Percentiles rank a stretch among this genome's conserved stretches.
Evolutionary conservation across 2,888 invertebrate genomes (phyloP).

Genomic region (Euzophera pinguis): DNA sequence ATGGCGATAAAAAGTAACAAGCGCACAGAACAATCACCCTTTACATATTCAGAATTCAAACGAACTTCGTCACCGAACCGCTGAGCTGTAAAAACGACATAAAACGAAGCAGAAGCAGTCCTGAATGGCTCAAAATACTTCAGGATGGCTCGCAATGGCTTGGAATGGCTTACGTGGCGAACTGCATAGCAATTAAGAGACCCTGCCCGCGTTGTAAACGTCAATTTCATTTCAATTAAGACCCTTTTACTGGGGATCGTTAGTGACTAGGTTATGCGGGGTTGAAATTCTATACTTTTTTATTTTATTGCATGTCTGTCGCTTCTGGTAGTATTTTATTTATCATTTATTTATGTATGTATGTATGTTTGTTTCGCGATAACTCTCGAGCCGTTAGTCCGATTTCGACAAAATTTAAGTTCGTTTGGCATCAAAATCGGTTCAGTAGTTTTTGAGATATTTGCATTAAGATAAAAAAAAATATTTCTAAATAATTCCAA

Average conservation of each 20-base stretch:
- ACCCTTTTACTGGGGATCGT: slow-evolving; percentile 38
- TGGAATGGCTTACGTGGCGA: slow-evolving; percentile 39
- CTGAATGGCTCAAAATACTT: slow-evolving; percentile 3
- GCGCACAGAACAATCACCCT: no score
- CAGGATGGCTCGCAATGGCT: slow-evolving; percentile 25
- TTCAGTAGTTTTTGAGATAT: no score
- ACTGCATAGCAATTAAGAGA: slow-evolving; percentile 47
- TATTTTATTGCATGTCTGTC: slow-evolving; percentile 9
- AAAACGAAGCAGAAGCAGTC: slow-evolving; percentile 6
- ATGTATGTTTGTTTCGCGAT: neutral
- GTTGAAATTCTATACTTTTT: slow-evolving; percentile 25
- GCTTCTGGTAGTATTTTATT: neutral
- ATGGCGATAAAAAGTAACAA: no score
- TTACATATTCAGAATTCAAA: neutral
- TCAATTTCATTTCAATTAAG: slow-evolving; percentile 58
- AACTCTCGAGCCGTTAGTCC: no score
- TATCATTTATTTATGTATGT: neutral
- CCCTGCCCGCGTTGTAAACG: slow-evolving; percentile 38
- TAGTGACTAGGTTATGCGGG: slow-evolving; percentile 34
- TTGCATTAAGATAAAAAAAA: no score
- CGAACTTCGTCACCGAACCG: neutral
- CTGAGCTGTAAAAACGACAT: slow-evolving; percentile 11
- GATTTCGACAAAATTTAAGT: no score
- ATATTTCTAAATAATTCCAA: no score
- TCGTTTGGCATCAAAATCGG: no score